Conservation (phyloP, 2,888 invertebrate genomes). For the Serripes groenlandicus region DNA sequence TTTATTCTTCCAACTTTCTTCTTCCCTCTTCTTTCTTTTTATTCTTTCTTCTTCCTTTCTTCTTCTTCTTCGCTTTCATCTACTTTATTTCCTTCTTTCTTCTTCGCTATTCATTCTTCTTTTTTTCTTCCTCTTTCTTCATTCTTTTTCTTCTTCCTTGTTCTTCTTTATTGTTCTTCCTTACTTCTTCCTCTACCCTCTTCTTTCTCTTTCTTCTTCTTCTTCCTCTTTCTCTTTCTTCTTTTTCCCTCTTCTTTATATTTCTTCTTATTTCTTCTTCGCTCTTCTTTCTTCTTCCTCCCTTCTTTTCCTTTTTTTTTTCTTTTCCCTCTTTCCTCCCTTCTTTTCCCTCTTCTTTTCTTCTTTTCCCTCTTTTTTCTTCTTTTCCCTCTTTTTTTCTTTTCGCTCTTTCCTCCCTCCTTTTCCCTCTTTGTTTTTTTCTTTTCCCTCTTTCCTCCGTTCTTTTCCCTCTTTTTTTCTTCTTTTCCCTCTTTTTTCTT, state of each 20-base stretch:
- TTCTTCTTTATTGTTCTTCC: too few relatives aligned
- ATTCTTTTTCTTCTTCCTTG: too few relatives aligned
- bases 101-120: too few relatives aligned
- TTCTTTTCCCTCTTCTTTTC: not conserved
- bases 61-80: too few relatives aligned
- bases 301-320: too few relatives aligned
- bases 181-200: too few relatives aligned
- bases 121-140: too few relatives aligned
- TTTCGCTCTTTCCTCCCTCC: not conserved
- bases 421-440: not conserved
- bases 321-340: not conserved
- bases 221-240: not conserved
- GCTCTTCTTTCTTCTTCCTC: not conserved
- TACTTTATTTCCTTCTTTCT: too few relatives aligned
- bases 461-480: not conserved
- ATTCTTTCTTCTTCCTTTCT: too few relatives aligned
- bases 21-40: too few relatives aligned
- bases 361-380: not conserved
- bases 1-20: too few relatives aligned
- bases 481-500: not conserved
- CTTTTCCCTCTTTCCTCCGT: not conserved
- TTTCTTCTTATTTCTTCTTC: not conserved
- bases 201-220: too few relatives aligned
- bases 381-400: not conserved
- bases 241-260: not conserved